Base-by-base conservation (phyloP, 2,797 vertebrate species). In the Erethizon dorsatum region DNA sequence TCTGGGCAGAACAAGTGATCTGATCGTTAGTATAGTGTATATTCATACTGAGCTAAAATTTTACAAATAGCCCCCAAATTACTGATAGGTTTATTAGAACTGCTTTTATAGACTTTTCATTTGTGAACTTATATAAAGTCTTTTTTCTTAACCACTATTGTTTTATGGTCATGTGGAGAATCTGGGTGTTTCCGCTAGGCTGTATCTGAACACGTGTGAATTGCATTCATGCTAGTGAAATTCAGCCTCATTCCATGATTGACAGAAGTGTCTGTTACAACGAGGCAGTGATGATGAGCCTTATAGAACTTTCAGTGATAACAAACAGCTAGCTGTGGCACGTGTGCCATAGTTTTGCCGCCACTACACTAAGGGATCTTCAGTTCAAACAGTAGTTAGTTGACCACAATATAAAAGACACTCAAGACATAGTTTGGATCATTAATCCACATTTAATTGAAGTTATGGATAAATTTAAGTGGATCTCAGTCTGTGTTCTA, bases 31-130 rank as follows among this genome's bases (percentile, higher is more conserved):
- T 37, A 78, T 20, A 50, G n/a, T n/a, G 0, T 50, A 8, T 50
- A 6, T 71, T 94, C 20, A 33, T 52, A 80, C 56, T 63, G 45
- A 89, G 37, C 18, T 87, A 73, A 83, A 67, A 94, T 20, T 59
- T 31, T 79, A 41, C 24, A 59, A 52, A 17, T n/a, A 37, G 18
- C 73, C 31, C 71, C 65, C 2, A 57, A 33, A 22, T 71, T 75
- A 83, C 37, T 83, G 88, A 24, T 47, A 28, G 54, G 33, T 90
- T 87, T 52, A 65, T 67, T 41, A 79, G 31, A 80, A 61, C 69
- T 71, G 31, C 26, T 90, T 86, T 73, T 75, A 59, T 12, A 92
- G 20, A 78, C 24, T 67, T 45, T 45, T 80, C 47, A 61, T 61
- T 87, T 75, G 41, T 92, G 37, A 88, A 3, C 18, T 17, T 79